Evolutionary conservation across 2,113 vertebrate genomes (phyloP), one percentile per base, ranked within the genome.

Genomic region (Lepisosteus osseus): DNA sequence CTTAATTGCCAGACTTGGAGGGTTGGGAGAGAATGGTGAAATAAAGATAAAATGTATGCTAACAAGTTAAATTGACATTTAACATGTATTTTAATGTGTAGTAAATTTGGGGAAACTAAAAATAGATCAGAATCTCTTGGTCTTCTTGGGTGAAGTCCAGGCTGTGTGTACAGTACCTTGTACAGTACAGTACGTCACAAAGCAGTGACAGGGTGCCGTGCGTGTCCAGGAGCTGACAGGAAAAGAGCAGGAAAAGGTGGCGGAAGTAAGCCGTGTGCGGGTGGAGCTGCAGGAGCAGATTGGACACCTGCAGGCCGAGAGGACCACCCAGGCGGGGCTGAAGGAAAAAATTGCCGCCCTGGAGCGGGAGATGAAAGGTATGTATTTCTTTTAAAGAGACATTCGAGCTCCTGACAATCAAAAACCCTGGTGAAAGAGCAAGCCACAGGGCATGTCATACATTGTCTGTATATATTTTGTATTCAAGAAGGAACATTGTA

Each of bases 341-440:
- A 94, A 80, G 72, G 95, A 96, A 78, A 98, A 95, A 85, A 93
- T 91, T 72, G 84, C 86, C 0, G 93, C 95, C 71, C 83, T 98
- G 78, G 96, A 99, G 69, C 86, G 97, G 64, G 94, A 97, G 72
- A 80, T 95, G 68, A 99, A 96, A 93, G 96, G 97, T 95, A 74
- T 29, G 29, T 29, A 29, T 29, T 29, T 29, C 29, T 29, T 29
- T 29, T 29, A 29, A 29, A 29, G 29, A 29, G 29, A 29, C 29
- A 29, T 29, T 29, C 29, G 29, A 29, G 29, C 29, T 29, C 29
- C 29, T 29, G 29, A 29, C 29, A 29, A 29, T 29, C 29, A 29
- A 29, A 29, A 29, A 29, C 29, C 29, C 29, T 29, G 29, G 29
- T 29, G 29, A 29, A 2, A 29, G 29, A 29, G 2, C 29, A 29